A percentile compares a stretch with the other conserved stretches of the same genome.
Evolutionary conservation across 2,888 invertebrate genomes (phyloP).

Genomic region (Diarsia mendica): DNA sequence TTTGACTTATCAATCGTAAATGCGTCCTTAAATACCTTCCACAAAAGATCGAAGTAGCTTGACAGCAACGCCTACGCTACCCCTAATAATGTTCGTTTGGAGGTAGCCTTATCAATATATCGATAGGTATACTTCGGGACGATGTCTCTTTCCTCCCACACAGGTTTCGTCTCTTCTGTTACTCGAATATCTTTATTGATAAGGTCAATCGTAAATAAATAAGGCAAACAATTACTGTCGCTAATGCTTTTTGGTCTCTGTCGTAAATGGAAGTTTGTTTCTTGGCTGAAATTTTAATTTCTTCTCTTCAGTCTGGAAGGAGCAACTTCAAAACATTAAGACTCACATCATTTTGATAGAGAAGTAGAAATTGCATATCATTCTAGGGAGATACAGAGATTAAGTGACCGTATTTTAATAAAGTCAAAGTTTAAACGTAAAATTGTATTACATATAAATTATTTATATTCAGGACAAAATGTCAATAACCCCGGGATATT

Average conservation of each 20-base stretch:
- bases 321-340: no score
- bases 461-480: no score
- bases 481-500: no score
- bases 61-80: neutral
- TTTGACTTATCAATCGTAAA: no score
- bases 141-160: conserved; percentile 13
- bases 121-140: neutral
- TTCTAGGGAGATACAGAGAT: no score
- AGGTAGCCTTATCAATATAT: neutral
- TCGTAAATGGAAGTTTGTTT: neutral
- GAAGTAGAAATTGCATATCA: no score
- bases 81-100: neutral
- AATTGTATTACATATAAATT: no score
- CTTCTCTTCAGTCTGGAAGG: neutral
- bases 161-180: neutral
- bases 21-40: neutral
- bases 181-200: neutral
- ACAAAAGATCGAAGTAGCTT: neutral
- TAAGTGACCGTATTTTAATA: no score
- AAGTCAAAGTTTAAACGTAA: no score
- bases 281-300: conserved; percentile 10
- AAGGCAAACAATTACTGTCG: neutral
- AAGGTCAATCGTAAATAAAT: conserved; percentile 25
- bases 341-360: no score
- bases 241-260: neutral